Conservation (phyloP, 2,888 invertebrate genomes). For the Ectemnius cavifrons region DNA sequence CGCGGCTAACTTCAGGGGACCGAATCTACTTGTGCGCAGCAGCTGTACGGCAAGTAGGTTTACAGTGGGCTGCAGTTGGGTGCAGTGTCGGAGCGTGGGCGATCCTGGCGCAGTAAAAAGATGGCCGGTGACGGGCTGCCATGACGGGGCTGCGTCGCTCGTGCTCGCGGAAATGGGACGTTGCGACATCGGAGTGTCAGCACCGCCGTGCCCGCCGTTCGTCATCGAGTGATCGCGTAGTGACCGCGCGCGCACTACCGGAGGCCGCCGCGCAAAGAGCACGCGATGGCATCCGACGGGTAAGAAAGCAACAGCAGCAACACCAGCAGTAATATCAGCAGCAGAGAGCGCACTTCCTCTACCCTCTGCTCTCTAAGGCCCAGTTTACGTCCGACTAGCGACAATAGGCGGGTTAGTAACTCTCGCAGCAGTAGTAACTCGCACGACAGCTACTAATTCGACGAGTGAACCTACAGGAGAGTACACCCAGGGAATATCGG, state of each 20-base stretch:
- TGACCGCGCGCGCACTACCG: slow-evolving; percentile 44
- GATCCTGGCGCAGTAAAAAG: slow-evolving; percentile 57
- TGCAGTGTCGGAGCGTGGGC: slow-evolving; percentile 37
- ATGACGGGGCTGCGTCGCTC: slow-evolving; percentile 66
- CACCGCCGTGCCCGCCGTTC: slow-evolving; percentile 59
- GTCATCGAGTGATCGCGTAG: slow-evolving; percentile 53
- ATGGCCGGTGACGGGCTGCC: slow-evolving; percentile 69
- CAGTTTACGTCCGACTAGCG: too few species aligned
- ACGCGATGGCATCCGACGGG: slow-evolving; percentile 67
- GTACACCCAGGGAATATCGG: too few species aligned
- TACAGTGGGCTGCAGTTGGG: slow-evolving; percentile 38
- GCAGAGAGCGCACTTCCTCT: too few species aligned
- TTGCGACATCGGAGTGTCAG: slow-evolving; percentile 65
- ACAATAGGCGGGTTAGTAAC: too few species aligned
- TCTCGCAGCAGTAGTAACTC: too few species aligned
- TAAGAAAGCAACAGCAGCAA: slow-evolving; percentile 42
- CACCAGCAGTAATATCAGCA: background rate
- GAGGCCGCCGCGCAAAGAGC: slow-evolving; percentile 18
- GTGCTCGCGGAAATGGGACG: slow-evolving; percentile 68
- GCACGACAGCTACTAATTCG: too few species aligned
- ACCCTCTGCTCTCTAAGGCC: too few species aligned
- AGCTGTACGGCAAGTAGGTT: background rate
- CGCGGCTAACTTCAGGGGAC: too few species aligned
- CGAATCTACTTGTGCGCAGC: too few species aligned
- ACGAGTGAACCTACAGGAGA: too few species aligned